These are phyloP conservation scores for Coendou prehensilis DNA, from an alignment of 2,797 vertebrate genomes.

Conservation along the genomic window DNA sequence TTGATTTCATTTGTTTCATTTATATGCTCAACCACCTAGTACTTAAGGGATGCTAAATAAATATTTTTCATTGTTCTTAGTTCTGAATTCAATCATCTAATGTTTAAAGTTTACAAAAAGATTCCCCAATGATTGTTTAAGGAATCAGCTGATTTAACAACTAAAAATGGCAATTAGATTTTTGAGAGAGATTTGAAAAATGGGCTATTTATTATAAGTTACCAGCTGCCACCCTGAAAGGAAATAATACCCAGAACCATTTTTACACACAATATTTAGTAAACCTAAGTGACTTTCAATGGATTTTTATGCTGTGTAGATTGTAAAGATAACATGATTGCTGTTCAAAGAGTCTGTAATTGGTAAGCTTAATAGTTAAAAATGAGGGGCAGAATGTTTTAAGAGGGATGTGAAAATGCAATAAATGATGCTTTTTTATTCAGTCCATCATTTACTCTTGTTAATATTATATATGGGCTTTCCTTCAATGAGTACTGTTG, in stretches of 20 bases:
- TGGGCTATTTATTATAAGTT: not conserved
- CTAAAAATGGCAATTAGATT: not conserved
- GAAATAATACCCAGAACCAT: not conserved
- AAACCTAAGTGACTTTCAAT: not conserved
- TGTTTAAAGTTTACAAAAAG: not conserved
- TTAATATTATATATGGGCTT: not conserved
- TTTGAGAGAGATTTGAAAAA: not conserved
- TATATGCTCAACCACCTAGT: not conserved
- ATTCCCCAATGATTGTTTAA: not conserved
- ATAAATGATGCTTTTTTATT: not conserved
- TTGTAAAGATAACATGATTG: not conserved
- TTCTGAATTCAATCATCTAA: conserved; percentile 21
- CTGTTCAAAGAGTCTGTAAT: not conserved
- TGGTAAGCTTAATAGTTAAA: not conserved
- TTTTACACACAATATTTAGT: not conserved
- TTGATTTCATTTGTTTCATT: conserved; percentile 62
- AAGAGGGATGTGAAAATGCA: not conserved
- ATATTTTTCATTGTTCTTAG: conserved; percentile 44
- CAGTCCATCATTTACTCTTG: not conserved
- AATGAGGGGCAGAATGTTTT: conserved; percentile 1
- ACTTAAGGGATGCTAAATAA: conserved; percentile 43
- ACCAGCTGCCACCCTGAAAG: not conserved
- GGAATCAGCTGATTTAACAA: not conserved
- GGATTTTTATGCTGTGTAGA: not conserved
- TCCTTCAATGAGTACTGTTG: not conserved